These are phyloP conservation scores for Deladenus siricidicola DNA, from an alignment of 2,888 invertebrate species.

Conservation along the genomic window DNA sequence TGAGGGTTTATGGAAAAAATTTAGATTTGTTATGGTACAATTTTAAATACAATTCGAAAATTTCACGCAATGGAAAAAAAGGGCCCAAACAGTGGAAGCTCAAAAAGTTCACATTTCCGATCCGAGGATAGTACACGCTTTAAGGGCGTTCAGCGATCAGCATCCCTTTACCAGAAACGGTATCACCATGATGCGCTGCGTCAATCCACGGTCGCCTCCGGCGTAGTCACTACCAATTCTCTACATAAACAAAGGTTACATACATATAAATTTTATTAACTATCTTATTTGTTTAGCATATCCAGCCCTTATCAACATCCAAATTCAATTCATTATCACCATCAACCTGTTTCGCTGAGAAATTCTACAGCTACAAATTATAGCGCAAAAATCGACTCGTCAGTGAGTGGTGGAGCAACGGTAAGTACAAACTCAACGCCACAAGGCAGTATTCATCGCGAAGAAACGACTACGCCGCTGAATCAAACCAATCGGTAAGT, in stretches of 20 bases:
- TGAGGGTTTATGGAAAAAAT: too few species aligned
- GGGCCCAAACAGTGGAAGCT: conserved; percentile 2
- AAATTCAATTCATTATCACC: too few species aligned
- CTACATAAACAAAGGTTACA: too few species aligned
- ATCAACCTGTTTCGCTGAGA: too few species aligned
- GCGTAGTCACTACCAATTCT: too few species aligned
- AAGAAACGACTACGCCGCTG: neutral
- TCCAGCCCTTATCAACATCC: too few species aligned
- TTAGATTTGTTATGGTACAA: conserved; percentile 47
- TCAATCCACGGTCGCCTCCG: too few species aligned
- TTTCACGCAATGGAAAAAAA: conserved; percentile 35
- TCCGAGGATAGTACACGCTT: conserved; percentile 23
- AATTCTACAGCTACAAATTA: too few species aligned
- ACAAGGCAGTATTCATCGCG: neutral
- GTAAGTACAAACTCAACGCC: neutral
- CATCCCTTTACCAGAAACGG: conserved; percentile 18
- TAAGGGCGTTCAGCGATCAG: conserved; percentile 7
- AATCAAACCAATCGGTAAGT: neutral
- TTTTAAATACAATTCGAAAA: conserved; percentile 47
- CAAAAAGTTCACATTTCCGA: conserved; percentile 1
- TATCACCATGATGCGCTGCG: conserved; percentile 14
- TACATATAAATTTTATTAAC: too few species aligned
- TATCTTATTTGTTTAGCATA: too few species aligned
- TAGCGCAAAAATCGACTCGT: too few species aligned
- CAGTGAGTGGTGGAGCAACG: too few species aligned